Conservation (phyloP, 2,797 vertebrate species). For the Falco rusticolus region DNA sequence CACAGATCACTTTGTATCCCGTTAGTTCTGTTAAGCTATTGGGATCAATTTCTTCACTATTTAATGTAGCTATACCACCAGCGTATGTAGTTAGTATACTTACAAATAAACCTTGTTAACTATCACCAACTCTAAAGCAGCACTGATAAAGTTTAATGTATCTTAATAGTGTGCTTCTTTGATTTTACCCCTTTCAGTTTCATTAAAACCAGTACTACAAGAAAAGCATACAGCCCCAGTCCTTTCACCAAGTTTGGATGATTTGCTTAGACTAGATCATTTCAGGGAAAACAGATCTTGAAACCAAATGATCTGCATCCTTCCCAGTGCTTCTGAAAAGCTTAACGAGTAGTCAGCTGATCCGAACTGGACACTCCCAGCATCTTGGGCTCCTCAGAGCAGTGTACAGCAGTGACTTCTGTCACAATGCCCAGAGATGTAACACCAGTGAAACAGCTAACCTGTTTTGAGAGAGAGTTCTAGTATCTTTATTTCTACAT, state of each 20-base stretch:
- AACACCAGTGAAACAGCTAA: background rate
- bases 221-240: background rate
- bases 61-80: background rate
- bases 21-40: background rate
- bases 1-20: background rate
- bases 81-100: background rate
- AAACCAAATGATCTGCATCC: background rate
- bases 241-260: too few species aligned
- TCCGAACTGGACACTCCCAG: background rate
- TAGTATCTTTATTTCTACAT: background rate
- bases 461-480: background rate
- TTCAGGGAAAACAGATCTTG: background rate
- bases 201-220: background rate
- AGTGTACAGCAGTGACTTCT: background rate
- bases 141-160: background rate
- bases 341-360: background rate
- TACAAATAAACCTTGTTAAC: background rate
- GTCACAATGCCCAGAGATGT: background rate
- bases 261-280: background rate
- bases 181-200: background rate
- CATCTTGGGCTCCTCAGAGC: background rate
- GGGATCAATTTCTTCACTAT: background rate
- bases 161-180: background rate
- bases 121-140: background rate
- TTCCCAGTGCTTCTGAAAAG: background rate